A percentile compares a stretch with the other conserved stretches of the same genome.
These are phyloP conservation scores for Platycheirus rosarum DNA, from an alignment of 2,888 invertebrate genomes.

Conservation along the genomic window DNA sequence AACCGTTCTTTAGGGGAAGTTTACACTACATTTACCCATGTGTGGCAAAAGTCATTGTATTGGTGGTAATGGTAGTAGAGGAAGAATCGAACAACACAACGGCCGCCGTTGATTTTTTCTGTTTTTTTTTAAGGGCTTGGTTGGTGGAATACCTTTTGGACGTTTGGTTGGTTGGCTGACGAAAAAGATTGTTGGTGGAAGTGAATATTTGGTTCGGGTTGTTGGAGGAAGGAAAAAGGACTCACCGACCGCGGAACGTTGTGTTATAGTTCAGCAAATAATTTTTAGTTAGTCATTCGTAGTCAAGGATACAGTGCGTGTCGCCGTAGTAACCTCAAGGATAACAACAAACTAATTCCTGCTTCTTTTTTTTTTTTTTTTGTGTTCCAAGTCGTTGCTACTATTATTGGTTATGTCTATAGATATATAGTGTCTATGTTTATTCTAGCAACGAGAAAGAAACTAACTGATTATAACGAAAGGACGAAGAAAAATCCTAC, in stretches of 20 bases:
- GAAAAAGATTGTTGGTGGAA: constrained; percentile 56
- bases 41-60: constrained; percentile 59
- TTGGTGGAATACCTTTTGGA: constrained; percentile 72
- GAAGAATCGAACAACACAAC: constrained; percentile 66
- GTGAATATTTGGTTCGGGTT: constrained; percentile 67
- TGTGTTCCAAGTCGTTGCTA: not conserved
- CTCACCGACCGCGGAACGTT: constrained; percentile 66
- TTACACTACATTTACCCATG: constrained; percentile 44
- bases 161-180: constrained; percentile 64
- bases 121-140: constrained; percentile 70
- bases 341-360: constrained; percentile 65
- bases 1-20: constrained; percentile 69
- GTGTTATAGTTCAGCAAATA: constrained; percentile 79
- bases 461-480: constrained; percentile 49
- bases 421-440: constrained; percentile 46
- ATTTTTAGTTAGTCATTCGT: constrained; percentile 83
- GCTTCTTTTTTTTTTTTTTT: too few species aligned
- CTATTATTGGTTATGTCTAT: constrained; percentile 26
- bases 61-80: constrained; percentile 64
- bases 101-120: not conserved
- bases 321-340: constrained; percentile 75
- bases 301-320: constrained; percentile 82
- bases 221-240: constrained; percentile 51
- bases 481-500: constrained; percentile 20
- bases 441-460: constrained; percentile 57